Evolutionary conservation across 1,140 invertebrate species (phyloP).

Genomic region (Saxidomus purpurata): DNA sequence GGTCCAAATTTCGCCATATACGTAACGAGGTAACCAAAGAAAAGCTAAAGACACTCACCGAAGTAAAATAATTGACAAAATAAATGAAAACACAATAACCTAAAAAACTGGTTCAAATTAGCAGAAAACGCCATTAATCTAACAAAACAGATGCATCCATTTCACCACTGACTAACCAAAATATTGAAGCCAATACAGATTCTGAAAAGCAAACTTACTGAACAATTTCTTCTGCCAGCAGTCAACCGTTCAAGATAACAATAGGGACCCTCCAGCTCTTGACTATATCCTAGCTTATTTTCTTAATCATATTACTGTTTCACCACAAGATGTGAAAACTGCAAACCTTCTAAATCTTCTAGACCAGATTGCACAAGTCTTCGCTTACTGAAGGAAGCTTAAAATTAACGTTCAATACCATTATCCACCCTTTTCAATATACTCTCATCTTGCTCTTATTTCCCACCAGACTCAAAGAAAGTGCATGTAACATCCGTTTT

Average conservation of each 20-base stretch:
- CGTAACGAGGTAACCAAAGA: slow-evolving; percentile 38
- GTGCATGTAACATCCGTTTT: slow-evolving; percentile 34
- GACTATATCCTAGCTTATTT: no score
- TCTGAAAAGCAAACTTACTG: slow-evolving; percentile 9
- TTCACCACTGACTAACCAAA: neutral
- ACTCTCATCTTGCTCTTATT: neutral
- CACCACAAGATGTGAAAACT: no score
- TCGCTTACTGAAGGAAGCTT: neutral
- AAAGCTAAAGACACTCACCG: neutral
- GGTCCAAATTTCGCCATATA: slow-evolving; percentile 24
- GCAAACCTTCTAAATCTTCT: slow-evolving; percentile 12
- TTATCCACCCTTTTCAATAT: slow-evolving; percentile 24
- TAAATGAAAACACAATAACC: slow-evolving; percentile 20
- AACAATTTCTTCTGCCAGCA: slow-evolving; percentile 19
- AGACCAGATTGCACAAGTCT: slow-evolving; percentile 26
- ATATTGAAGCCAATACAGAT: neutral
- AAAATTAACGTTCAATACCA: neutral
- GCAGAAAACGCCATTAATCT: neutral
- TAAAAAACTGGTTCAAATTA: slow-evolving; percentile 41
- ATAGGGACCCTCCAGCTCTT: no score
- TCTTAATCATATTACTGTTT: no score
- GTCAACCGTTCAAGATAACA: neutral
- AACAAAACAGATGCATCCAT: neutral
- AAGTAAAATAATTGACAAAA: no score
- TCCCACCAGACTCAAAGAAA: slow-evolving; percentile 11